phyloP scores from a whole-genome alignment of 2,113 vertebrate genomes.

The Lagopus muta region DNA sequence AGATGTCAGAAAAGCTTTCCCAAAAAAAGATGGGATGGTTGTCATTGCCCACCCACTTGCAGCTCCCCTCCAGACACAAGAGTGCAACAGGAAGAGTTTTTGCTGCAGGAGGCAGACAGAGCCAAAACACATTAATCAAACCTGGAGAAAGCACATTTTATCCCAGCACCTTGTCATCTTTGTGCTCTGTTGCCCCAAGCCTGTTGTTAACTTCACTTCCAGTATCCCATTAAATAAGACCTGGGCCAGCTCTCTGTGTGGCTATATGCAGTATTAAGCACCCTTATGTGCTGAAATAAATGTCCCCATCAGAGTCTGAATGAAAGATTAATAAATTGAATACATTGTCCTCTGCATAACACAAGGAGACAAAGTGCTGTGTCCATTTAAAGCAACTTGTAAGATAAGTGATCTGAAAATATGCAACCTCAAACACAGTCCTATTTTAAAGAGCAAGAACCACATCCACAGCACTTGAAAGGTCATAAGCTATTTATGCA shows the following conservation, averaged over 20 bases:
- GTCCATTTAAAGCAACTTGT: neutral
- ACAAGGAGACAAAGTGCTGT: neutral
- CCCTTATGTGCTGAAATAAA: neutral
- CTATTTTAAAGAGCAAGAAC: neutral
- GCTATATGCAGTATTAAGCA: neutral
- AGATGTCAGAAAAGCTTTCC: neutral
- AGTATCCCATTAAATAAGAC: neutral
- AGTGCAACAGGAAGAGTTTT: neutral
- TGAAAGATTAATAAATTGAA: conserved; percentile 12
- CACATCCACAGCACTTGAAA: neutral
- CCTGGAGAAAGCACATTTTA: neutral
- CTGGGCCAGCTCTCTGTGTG: neutral
- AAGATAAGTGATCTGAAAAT: neutral
- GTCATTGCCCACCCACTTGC: neutral
- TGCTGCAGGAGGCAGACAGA: neutral
- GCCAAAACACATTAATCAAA: neutral
- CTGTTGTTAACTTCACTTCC: conserved; percentile 9
- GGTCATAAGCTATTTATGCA: neutral
- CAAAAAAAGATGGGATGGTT: neutral
- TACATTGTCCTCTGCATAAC: neutral
- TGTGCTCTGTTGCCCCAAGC: neutral
- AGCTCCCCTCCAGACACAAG: neutral
- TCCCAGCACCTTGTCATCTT: neutral
- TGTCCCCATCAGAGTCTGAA: neutral
- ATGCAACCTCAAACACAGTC: neutral